phyloP scores from a whole-genome alignment of 1,140 invertebrate species.

The Papilio polytes region DNA sequence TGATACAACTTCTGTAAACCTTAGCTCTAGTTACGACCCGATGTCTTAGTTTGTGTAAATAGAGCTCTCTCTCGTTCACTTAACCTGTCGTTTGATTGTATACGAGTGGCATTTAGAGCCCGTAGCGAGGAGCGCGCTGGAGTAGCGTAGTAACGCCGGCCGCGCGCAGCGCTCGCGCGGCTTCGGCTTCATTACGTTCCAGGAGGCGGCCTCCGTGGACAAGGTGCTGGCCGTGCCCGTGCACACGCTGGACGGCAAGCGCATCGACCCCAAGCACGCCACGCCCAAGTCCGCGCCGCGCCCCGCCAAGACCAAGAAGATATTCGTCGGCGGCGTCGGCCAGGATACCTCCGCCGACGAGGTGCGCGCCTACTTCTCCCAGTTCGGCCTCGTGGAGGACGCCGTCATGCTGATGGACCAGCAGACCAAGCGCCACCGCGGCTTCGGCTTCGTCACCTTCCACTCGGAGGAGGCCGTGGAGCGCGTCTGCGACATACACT shows the following conservation, averaged over 20 bases:
- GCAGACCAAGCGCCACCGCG: conserved; percentile 95
- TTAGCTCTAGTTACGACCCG: neutral
- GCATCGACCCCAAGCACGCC: conserved; percentile 96
- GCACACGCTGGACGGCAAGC: conserved; percentile 97
- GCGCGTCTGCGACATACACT: conserved; percentile 95
- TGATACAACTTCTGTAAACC: neutral
- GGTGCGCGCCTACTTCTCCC: conserved; percentile 95
- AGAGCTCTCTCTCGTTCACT: conserved; percentile 4
- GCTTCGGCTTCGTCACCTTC: conserved; percentile 96
- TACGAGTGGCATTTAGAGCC: conserved; percentile 34
- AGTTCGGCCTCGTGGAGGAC: conserved; percentile 96
- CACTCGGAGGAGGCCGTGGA: conserved; percentile 96
- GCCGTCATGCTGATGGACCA: conserved; percentile 98
- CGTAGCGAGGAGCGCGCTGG: neutral
- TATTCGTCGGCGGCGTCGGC: conserved; percentile 95
- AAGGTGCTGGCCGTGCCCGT: conserved; percentile 92
- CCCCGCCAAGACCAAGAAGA: conserved; percentile 95
- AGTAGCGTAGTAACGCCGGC: conserved; percentile 47
- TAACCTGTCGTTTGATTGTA: conserved; percentile 2
- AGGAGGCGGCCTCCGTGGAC: conserved; percentile 94
- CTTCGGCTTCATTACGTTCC: conserved; percentile 97
- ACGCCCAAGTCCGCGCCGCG: conserved; percentile 95
- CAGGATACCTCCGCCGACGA: conserved; percentile 96
- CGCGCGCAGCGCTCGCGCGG: conserved; percentile 93
- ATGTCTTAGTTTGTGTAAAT: conserved; percentile 3